Evolutionary conservation across 2,797 vertebrate species (phyloP).

Genomic region (Lateolabrax maculatus): DNA sequence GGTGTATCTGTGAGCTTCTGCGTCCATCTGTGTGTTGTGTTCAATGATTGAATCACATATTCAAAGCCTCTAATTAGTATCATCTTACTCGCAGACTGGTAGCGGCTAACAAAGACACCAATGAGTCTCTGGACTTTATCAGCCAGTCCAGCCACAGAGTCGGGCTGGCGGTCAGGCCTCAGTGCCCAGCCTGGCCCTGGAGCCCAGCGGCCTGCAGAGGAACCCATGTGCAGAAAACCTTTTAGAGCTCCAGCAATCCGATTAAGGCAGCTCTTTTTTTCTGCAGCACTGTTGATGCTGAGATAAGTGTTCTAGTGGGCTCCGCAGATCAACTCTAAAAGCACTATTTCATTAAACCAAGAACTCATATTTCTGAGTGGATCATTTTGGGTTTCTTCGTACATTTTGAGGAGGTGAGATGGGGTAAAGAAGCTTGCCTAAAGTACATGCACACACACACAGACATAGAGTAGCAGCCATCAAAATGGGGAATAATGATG

Average conservation of each 20-base stretch:
- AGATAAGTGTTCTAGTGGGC: constrained; percentile 77
- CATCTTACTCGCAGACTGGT: constrained; percentile 71
- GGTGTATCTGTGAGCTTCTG: constrained; percentile 54
- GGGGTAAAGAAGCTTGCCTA: constrained; percentile 31
- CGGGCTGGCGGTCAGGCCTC: constrained; percentile 69
- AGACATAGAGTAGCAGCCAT: constrained; percentile 42
- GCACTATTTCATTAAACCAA: constrained; percentile 79
- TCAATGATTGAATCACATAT: constrained; percentile 75
- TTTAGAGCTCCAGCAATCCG: constrained; percentile 81
- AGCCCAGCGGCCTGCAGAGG: constrained; percentile 68
- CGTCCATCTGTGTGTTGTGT: constrained; percentile 45
- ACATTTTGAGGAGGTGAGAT: constrained; percentile 61
- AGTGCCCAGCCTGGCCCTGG: constrained; percentile 60
- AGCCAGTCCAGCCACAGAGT: constrained; percentile 60
- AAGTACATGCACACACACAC: constrained; percentile 1
- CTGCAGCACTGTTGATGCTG: constrained; percentile 75
- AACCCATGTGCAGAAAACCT: constrained; percentile 80
- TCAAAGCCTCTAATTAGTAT: constrained; percentile 76
- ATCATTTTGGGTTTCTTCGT: constrained; percentile 74
- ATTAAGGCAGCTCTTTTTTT: constrained; percentile 75
- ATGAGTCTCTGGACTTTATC: constrained; percentile 72
- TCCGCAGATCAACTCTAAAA: constrained; percentile 79
- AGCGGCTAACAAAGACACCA: constrained; percentile 76
- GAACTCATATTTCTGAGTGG: constrained; percentile 75
- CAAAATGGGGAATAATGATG: constrained; percentile 71